Evolutionary conservation across 1,140 invertebrate genomes (phyloP).

Genomic region (Orchesella cincta): DNA sequence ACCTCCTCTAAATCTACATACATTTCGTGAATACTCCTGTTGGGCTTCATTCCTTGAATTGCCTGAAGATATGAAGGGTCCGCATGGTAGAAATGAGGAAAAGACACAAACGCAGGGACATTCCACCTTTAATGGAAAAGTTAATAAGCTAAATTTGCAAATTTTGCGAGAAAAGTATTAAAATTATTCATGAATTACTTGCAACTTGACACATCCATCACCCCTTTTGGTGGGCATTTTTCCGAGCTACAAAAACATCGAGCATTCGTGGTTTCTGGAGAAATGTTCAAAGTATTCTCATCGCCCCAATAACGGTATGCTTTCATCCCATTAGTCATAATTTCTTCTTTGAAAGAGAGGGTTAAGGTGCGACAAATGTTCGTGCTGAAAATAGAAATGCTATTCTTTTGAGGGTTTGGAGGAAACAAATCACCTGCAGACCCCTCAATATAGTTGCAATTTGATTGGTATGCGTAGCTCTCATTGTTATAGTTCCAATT

Average conservation of each 20-base stretch:
- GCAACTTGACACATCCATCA: conserved; percentile 44
- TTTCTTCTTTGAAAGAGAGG: conserved; percentile 62
- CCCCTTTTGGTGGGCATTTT: conserved; percentile 45
- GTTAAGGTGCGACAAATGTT: conserved; percentile 57
- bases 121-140: conserved; percentile 58
- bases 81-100: conserved; percentile 78
- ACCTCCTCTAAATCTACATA: neutral
- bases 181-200: conserved; percentile 34
- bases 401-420: conserved; percentile 57
- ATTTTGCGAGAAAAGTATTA: neutral
- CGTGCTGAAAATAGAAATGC: conserved; percentile 52
- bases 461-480: neutral
- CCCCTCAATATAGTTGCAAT: conserved; percentile 58
- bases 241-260: conserved; percentile 50
- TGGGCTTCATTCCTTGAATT: conserved; percentile 69
- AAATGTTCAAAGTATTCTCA: conserved; percentile 68
- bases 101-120: conserved; percentile 69
- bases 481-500: conserved; percentile 64
- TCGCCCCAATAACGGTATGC: conserved; percentile 66
- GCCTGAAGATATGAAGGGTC: conserved; percentile 66
- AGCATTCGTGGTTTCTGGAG: conserved; percentile 67
- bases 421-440: conserved; percentile 77
- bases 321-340: conserved; percentile 59
- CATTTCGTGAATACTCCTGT: conserved; percentile 3
- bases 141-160: neutral